Evolutionary conservation across 2,113 vertebrate species (phyloP), one percentile per base, ranked within the genome.

Genomic region (Hassar affinis): DNA sequence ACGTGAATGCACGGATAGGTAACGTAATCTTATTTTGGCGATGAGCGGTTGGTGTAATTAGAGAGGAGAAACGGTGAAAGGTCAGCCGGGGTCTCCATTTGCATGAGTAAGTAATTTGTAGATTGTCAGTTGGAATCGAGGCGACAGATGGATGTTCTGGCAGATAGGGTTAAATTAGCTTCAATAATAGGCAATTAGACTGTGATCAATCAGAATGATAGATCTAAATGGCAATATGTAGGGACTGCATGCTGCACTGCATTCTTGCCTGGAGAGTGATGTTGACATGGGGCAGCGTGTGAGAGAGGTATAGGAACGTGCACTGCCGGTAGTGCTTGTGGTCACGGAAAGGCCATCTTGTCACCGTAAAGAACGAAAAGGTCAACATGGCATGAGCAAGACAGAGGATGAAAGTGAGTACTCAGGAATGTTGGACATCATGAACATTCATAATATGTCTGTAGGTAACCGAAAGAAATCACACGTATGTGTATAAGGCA

Each of bases 151-250:
- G 97, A 98, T 98, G 96, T 84, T 57, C 89, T 92, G 93, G 94
- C 69, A 57, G 93, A 96, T 95, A 96, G 96, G 97, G 96, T 97
- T 96, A 97, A 99, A 98, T 97, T 97, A 99, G 97, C 94, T 95
- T 96, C 96, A 96, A 96, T 97, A 98, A 97, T 94, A 95, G 95
- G 94, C 96, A 96, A 93, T 95, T 94, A 95, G 95, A 95, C 88
- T 90, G 96, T 97, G 97, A 99, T 99, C 98, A 97, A 98, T 99
- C 98, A 98, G 96, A 93, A 96, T 98, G 98, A 99, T 98, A 96
- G 97, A 99, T 99, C 95, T 96, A 96, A 97, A 95, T 94, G 95
- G 96, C 96, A 96, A 97, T 95, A 92, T 91, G 89, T 94, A 93
- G 91, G 92, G 97, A 98, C 96, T 94, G 88, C 91, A 89, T 88